phyloP scores from a whole-genome alignment of 2,113 vertebrate species.

The Corythoichthys intestinalis region DNA sequence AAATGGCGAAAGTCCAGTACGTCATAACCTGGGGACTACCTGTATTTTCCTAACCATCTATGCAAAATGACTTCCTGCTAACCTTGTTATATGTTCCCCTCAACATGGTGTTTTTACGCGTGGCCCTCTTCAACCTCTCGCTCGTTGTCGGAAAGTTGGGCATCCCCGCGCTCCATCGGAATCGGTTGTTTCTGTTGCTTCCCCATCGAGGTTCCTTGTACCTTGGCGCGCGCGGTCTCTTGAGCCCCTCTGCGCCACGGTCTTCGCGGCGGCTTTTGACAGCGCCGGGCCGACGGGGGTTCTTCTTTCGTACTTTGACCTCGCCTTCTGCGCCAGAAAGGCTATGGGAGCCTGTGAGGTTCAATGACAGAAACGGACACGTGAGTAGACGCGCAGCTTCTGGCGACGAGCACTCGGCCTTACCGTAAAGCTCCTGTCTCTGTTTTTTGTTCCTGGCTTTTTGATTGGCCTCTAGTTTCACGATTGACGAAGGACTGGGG shows the following conservation, averaged over 20 bases:
- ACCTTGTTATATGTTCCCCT: constrained; percentile 69
- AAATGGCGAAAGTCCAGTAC: too few relatives aligned
- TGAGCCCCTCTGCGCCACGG: constrained; percentile 65
- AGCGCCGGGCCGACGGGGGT: constrained; percentile 52
- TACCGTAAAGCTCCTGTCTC: constrained; percentile 88
- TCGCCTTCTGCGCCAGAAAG: constrained; percentile 73
- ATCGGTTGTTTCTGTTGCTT: constrained; percentile 58
- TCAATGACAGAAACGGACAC: constrained; percentile 49
- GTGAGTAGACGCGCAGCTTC: constrained; percentile 32
- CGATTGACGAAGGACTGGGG: constrained; percentile 88
- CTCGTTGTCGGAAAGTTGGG: constrained; percentile 72
- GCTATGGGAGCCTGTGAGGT: constrained; percentile 74
- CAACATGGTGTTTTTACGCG: constrained; percentile 78
- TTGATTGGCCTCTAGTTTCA: constrained; percentile 96
- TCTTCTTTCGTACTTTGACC: constrained; percentile 86
- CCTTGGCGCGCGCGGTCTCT: constrained; percentile 64
- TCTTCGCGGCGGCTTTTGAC: constrained; percentile 63
- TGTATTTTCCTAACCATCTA: not conserved
- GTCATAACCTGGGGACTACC: too few relatives aligned
- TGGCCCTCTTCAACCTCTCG: constrained; percentile 84
- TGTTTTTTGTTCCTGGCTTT: constrained; percentile 96
- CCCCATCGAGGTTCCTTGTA: constrained; percentile 67
- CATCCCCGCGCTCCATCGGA: constrained; percentile 65
- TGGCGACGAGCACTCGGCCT: constrained; percentile 32
- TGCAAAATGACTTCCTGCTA: not conserved